A percentile compares a stretch with the other conserved stretches of the same genome.
Evolutionary conservation across 2,888 invertebrate species (phyloP).

Genomic region (Cyaniris semiargus): DNA sequence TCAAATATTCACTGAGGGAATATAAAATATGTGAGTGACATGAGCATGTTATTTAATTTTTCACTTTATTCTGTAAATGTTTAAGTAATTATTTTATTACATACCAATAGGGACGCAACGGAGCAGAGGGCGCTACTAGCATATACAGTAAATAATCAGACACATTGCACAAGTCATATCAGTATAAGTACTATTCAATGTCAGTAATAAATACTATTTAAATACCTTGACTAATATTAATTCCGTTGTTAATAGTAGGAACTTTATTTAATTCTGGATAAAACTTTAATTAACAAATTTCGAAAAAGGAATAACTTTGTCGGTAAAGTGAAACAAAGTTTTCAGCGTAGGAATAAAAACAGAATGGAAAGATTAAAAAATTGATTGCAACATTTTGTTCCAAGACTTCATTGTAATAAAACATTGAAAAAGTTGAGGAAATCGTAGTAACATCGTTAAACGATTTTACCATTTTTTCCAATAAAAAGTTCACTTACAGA

Average conservation of each 20-base stretch:
- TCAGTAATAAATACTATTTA: no score
- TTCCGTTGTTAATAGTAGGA: no score
- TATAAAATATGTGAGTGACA: background rate
- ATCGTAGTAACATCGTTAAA: background rate
- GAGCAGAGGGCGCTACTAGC: no score
- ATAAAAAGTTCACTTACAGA: background rate
- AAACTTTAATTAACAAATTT: no score
- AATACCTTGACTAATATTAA: no score
- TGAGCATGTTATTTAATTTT: background rate
- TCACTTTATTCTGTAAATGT: background rate
- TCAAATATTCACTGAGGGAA: background rate
- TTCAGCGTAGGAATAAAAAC: background rate
- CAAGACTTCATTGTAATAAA: background rate
- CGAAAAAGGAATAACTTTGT: background rate
- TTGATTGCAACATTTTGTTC: background rate
- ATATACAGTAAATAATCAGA: no score
- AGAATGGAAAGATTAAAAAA: background rate
- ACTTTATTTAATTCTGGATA: no score
- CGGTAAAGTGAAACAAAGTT: background rate
- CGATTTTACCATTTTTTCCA: background rate
- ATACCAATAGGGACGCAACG: no score
- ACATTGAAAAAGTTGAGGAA: background rate
- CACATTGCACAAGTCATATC: no score
- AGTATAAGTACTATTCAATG: no score
- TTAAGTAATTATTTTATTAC: no score